Evolutionary conservation across 2,888 invertebrate species (phyloP).

Genomic region (Scotopteryx bipunctaria): DNA sequence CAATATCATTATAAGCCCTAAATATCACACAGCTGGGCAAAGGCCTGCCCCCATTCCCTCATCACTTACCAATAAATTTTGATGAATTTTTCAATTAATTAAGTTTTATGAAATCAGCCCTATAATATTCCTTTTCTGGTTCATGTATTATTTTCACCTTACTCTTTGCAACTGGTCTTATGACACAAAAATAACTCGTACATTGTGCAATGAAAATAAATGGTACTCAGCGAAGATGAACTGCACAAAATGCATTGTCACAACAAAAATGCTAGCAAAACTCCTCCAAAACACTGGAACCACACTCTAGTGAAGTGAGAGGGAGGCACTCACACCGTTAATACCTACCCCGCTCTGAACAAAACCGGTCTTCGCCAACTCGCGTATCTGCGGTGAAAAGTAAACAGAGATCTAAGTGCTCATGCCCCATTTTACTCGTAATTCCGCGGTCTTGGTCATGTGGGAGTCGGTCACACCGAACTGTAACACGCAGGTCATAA

Average conservation of each 20-base stretch:
- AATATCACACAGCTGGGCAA: no score
- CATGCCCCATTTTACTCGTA: slow-evolving; percentile 41
- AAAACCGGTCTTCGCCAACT: slow-evolving; percentile 30
- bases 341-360: slow-evolving; percentile 14
- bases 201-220: slow-evolving; percentile 21
- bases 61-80: no score
- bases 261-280: slow-evolving; percentile 23
- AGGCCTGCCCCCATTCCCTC: no score
- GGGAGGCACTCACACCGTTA: slow-evolving; percentile 19
- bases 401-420: slow-evolving; percentile 51
- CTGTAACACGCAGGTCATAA: neutral
- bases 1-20: no score
- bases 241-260: slow-evolving; percentile 27
- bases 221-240: slow-evolving; percentile 15
- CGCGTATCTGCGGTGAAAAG: slow-evolving; percentile 43
- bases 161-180: neutral
- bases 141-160: neutral
- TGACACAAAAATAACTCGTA: neutral
- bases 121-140: neutral
- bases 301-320: slow-evolving; percentile 17
- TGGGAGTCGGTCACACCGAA: slow-evolving; percentile 6
- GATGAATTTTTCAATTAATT: no score
- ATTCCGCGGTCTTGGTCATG: slow-evolving; percentile 28
- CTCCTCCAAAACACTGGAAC: slow-evolving; percentile 22
- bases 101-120: no score